Base-by-base conservation (phyloP, 1,140 invertebrate species). In the Eumeta japonica region DNA sequence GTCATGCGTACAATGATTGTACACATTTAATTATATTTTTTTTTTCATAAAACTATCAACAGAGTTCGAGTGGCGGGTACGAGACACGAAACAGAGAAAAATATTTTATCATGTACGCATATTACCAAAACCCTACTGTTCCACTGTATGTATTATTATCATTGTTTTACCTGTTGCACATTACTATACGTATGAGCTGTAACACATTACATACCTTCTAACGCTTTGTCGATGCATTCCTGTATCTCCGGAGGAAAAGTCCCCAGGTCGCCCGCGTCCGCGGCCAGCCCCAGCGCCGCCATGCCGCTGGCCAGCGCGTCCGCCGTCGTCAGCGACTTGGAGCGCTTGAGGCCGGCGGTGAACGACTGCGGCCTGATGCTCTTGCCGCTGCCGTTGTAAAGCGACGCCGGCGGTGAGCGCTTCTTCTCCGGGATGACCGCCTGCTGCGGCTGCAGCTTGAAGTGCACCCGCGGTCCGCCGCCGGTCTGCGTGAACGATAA, bases 321-420 rank as follows among this genome's bases (percentile, higher is more conserved):
- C 0, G 84, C 80, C 1, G 86, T 82, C 1, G 85, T 89, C 30
- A 90, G 63, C 32, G 87, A 91, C 61, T 90, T 92, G 5, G 89
- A 90, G 14, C 89, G 78, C 65, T 91, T 88, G 11, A 89, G 52
- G n/a, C 79, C 80, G 7, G 79, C 75, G 2, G 78, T 54, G 41
- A 68, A 71, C 17, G 60, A 58, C 39, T 67, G 64, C 10, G 65
- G 63, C 3, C 62, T 52, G 16, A 63, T 44, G 37, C 55, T 66
- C 49, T 65, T 71, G 35, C 64, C 64, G 37, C 64, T 68, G 31
- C 67, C 67, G 37, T 72, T 68, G 16, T 50, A 53, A 0, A 74
- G 52, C 0, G 66, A 70, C 3, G 65, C 58, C 0, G 79, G 63
- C 36, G 59, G 45, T 39, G 68, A 68, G 59, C 78, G 56, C 63